Conservation (phyloP, 64 coral and sea anemone genomes). For the Montipora capricornis region DNA sequence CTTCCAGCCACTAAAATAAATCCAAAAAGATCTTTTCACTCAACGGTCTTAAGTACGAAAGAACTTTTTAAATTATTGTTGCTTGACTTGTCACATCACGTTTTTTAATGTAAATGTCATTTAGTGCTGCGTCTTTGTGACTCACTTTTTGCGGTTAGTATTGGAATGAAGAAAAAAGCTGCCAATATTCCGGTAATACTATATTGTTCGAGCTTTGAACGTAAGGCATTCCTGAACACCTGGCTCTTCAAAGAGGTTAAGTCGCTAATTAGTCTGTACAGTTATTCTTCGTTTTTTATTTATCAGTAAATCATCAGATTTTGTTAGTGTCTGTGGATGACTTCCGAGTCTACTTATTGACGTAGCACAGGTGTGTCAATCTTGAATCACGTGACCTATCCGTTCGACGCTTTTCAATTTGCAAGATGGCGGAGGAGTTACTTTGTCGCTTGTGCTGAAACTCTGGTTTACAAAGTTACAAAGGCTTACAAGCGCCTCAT, state of each 20-base stretch:
- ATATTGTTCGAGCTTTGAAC: not conserved
- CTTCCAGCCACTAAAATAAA: too few relatives aligned
- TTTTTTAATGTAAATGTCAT: not conserved
- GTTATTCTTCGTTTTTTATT: not conserved
- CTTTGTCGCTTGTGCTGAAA: not conserved
- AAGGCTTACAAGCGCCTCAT: not conserved
- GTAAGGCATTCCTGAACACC: not conserved
- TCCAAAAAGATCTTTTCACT: too few relatives aligned
- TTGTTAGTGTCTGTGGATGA: not conserved
- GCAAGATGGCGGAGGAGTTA: conserved; percentile 29
- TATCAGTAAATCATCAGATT: not conserved
- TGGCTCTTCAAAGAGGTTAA: not conserved
- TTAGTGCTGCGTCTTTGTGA: not conserved
- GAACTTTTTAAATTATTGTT: not conserved
- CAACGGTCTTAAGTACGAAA: too few relatives aligned
- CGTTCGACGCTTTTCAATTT: not conserved
- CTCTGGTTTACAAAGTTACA: not conserved
- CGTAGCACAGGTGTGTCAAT: conserved; percentile 32
- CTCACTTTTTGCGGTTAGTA: not conserved
- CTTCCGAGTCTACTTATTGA: not conserved
- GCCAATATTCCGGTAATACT: not conserved
- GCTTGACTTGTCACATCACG: not conserved
- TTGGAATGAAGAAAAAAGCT: not conserved
- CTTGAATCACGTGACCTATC: not conserved
- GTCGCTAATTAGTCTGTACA: not conserved